phyloP scores from a whole-genome alignment of 2,888 invertebrate genomes.

The Linyphia triangularis region DNA sequence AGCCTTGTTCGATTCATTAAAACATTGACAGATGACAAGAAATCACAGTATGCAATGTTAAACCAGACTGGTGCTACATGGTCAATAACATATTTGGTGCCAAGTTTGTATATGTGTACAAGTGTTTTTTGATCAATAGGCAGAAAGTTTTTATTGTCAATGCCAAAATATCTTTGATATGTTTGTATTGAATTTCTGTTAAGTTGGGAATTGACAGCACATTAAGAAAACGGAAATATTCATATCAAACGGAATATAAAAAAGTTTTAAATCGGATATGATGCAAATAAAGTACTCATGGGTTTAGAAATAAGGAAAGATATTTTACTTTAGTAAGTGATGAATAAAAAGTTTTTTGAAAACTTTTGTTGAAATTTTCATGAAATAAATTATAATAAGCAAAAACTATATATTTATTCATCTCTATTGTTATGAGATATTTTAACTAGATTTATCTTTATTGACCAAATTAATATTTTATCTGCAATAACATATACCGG shows the following conservation, averaged over 20 bases:
- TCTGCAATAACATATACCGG: too few species aligned
- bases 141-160: slow-evolving; percentile 45
- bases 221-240: too few species aligned
- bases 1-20: slow-evolving; percentile 22
- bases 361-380: too few species aligned
- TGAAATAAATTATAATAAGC: neutral
- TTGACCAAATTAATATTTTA: neutral
- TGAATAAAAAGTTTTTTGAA: too few species aligned
- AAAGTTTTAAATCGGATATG: too few species aligned
- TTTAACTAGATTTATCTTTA: neutral
- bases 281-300: too few species aligned
- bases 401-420: neutral
- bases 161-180: slow-evolving; percentile 59
- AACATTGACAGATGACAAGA: slow-evolving; percentile 46
- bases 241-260: too few species aligned
- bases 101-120: slow-evolving; percentile 74
- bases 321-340: too few species aligned
- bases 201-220: too few species aligned
- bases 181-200: too few species aligned
- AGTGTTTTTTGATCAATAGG: slow-evolving; percentile 64
- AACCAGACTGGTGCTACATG: slow-evolving; percentile 74
- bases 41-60: slow-evolving; percentile 50
- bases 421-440: neutral
- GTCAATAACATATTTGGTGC: slow-evolving; percentile 71
- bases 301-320: too few species aligned